Base-by-base conservation (phyloP, 2,113 vertebrate species). In the Brachyistius frenatus region DNA sequence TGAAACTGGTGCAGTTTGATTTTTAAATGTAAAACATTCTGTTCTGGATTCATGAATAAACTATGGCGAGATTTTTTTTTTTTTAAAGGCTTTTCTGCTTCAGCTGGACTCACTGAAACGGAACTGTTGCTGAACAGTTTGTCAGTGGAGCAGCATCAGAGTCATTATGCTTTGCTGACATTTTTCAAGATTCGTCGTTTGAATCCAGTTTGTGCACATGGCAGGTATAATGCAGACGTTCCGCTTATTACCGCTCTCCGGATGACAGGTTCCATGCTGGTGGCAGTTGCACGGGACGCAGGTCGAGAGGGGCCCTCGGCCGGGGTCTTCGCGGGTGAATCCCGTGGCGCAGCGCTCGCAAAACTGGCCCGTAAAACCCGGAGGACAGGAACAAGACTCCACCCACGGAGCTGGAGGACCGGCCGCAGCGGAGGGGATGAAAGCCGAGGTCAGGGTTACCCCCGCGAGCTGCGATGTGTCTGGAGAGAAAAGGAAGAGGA, bases 231-330 rank as follows among this genome's bases (percentile, higher is more conserved):
- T 35, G 8, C 36, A 7, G 62, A 15, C 6, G 3, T 63, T 53
- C 54, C 44, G n/a, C 36, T 65, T 11, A 2, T 72, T 76, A 99
- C 98, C 98, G 80, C 97, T 93, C 65, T 95, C 86, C 2, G 96
- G 94, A 52, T 99, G 94, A 64, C 98, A 99, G 64, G 86, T 91
- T 37, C 97, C 97, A 0, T 98, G 97, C 67, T 93, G 93, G 88
- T 97, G 96, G 92, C 98, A 99, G 92, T 92, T 69, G 60, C 97
- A 99, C 23, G 95, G 96, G 68, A 97, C 86, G 0, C 98, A 99
- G 76, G 36, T 69, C 50, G 91, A 56, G 0, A 97, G 93, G 2
- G 95, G 89, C 1, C 95, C 88, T 0, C 93, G 89, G 0, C 58
- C 74, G 0, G 95, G 93, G 0, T 79, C 82, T 70, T 96, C 95